Conservation (phyloP, 2,797 vertebrate genomes). For the Hyperoplus immaculatus region DNA sequence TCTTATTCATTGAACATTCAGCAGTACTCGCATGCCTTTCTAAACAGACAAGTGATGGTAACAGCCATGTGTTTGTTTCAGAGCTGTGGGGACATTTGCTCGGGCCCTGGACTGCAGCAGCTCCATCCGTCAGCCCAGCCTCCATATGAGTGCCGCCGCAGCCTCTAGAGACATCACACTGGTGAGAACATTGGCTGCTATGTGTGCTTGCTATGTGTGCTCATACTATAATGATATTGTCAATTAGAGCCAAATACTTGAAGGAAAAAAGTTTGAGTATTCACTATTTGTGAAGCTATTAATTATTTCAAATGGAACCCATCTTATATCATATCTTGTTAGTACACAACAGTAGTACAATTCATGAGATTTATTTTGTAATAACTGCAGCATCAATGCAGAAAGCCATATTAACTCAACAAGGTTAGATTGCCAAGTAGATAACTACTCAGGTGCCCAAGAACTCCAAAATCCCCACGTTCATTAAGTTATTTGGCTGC, state of each 20-base stretch:
- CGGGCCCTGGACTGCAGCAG: conserved; percentile 96
- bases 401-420: background rate
- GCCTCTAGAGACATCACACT: conserved; percentile 96
- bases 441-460: background rate
- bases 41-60: background rate
- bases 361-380: background rate
- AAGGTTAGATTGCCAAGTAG: background rate
- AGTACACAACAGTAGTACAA: background rate
- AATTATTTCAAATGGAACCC: background rate
- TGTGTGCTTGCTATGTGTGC: background rate
- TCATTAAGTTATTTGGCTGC: background rate
- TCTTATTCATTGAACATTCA: conserved; percentile 18
- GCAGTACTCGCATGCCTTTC: background rate
- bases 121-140: conserved; percentile 96
- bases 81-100: conserved; percentile 95
- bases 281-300: background rate
- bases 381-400: background rate
- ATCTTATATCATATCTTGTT: background rate
- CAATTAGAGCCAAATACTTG: background rate
- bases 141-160: conserved; percentile 96
- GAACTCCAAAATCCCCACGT: background rate
- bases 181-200: conserved; percentile 79
- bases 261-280: background rate
- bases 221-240: background rate
- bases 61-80: conserved; percentile 61